These are phyloP conservation scores for Megalurothrips usitatus DNA, from an alignment of 2,888 invertebrate genomes.

Conservation along the genomic window DNA sequence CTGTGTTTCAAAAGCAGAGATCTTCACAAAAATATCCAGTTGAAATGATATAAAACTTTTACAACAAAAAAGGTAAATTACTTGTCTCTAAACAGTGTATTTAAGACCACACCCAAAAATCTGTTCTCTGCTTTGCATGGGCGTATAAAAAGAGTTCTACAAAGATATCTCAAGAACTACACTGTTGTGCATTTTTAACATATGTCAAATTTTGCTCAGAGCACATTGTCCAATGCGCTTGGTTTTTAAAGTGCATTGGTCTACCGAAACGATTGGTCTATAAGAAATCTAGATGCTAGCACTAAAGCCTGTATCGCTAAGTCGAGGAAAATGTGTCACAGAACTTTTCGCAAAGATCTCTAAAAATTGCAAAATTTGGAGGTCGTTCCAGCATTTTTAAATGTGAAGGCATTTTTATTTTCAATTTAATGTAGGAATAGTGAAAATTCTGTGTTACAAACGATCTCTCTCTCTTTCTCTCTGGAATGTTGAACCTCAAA, in stretches of 20 bases:
- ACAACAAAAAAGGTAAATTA: background rate
- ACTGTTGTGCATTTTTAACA: background rate
- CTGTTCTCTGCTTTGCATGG: no score
- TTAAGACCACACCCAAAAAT: background rate
- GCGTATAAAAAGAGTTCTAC: no score
- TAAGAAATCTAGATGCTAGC: slow-evolving; percentile 7
- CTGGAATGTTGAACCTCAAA: no score
- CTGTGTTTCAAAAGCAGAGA: background rate
- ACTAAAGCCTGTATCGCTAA: background rate
- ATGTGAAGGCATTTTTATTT: no score
- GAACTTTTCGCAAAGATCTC: background rate
- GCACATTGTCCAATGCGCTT: background rate
- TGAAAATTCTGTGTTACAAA: no score
- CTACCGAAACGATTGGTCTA: background rate
- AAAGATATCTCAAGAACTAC: background rate
- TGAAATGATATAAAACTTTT: background rate
- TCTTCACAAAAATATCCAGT: background rate
- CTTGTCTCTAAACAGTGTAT: background rate
- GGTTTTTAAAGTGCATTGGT: background rate
- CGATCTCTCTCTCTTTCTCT: no score
- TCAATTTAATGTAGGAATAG: no score
- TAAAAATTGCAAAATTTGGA: background rate
- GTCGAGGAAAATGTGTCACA: background rate
- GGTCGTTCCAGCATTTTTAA: no score
- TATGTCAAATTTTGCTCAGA: no score